These are phyloP conservation scores for Erebia palarica DNA, from an alignment of 2,888 invertebrate genomes.

Conservation along the genomic window DNA sequence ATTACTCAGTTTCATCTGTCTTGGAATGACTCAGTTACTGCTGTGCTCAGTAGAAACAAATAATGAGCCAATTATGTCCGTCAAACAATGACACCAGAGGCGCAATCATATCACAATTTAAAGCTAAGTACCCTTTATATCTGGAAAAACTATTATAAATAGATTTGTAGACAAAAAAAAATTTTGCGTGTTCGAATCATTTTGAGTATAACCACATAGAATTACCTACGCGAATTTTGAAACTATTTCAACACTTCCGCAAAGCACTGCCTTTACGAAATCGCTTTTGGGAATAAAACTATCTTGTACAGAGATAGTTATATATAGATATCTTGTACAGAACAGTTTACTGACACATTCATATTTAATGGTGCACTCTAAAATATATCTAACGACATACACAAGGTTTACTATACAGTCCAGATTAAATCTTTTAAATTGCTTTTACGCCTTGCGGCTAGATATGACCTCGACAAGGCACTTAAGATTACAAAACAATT, in stretches of 20 bases:
- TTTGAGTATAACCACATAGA: constrained; percentile 1
- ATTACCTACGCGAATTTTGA: neutral
- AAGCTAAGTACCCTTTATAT: constrained; percentile 46
- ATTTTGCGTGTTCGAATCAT: neutral
- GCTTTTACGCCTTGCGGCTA: constrained; percentile 26
- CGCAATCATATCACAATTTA: constrained; percentile 66
- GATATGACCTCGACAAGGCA: constrained; percentile 25
- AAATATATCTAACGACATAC: constrained; percentile 22
- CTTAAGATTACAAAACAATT: constrained; percentile 29
- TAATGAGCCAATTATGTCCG: constrained; percentile 69
- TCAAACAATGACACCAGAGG: constrained; percentile 60
- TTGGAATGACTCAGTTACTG: constrained; percentile 52
- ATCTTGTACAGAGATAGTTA: constrained; percentile 15
- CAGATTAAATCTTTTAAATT: constrained; percentile 29
- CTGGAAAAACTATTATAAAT: constrained; percentile 74
- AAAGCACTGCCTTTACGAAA: neutral
- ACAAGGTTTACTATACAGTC: constrained; percentile 19
- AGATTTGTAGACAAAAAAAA: constrained; percentile 56
- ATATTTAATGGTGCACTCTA: constrained; percentile 15
- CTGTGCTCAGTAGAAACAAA: constrained; percentile 46
- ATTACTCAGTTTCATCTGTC: constrained; percentile 62
- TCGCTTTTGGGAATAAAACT: neutral
- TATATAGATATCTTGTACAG: too few species aligned
- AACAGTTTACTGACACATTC: constrained; percentile 4
- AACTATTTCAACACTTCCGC: neutral